Percentiles rank a stretch among this genome's conserved stretches.
phyloP scores from a whole-genome alignment of 2,797 vertebrate species.

The Neosilurus mollespiculum region DNA sequence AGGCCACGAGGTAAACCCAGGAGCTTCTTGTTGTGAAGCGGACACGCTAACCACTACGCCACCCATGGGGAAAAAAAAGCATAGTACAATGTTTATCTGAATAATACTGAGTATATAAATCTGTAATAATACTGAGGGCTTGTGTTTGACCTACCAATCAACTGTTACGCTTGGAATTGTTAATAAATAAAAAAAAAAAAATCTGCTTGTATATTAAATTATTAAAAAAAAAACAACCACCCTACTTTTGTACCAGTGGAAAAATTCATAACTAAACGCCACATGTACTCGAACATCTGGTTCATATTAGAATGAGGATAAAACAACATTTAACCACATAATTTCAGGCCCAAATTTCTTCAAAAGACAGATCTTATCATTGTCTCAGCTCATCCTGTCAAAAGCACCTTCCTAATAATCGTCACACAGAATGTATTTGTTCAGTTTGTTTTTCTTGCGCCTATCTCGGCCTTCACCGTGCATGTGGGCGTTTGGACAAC shows the following conservation, averaged over 20 bases:
- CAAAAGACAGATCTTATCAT: not conserved
- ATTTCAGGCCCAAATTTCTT: slow-evolving; percentile 17
- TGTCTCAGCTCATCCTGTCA: slow-evolving; percentile 3
- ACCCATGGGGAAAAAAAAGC: not conserved
- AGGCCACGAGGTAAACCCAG: too few species aligned
- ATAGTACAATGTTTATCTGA: not conserved
- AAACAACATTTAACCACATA: slow-evolving; percentile 15
- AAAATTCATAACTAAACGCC: not conserved
- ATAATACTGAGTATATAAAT: too few species aligned
- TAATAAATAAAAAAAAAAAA: not conserved
- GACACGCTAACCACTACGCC: too few species aligned
- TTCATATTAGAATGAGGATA: not conserved
- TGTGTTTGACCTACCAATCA: too few species aligned
- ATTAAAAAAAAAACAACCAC: not conserved
- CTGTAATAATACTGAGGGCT: not conserved
- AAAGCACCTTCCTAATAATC: slow-evolving; percentile 27
- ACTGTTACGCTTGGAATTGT: not conserved
- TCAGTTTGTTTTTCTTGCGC: slow-evolving; percentile 30
- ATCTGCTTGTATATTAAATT: not conserved
- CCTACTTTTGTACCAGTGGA: slow-evolving; percentile 6
- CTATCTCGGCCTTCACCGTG: slow-evolving; percentile 44
- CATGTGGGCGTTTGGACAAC: slow-evolving; percentile 42
- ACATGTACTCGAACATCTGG: slow-evolving; percentile 19
- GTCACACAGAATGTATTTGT: slow-evolving; percentile 19
- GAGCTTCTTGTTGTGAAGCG: too few species aligned